phyloP scores from a whole-genome alignment of 2,797 vertebrate species.

The Pangasius larnaudii region DNA sequence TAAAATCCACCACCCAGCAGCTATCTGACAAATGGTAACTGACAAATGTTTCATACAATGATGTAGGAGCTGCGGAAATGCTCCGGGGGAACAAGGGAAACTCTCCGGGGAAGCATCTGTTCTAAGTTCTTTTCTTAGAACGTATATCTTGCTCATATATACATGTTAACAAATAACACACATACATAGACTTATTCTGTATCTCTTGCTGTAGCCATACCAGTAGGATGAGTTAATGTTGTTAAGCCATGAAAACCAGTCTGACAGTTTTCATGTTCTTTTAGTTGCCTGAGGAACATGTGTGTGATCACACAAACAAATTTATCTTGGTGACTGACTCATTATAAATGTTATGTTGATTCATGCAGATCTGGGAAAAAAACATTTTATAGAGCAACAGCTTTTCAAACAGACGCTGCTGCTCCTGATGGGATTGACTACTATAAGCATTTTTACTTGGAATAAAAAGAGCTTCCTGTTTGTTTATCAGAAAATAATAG shows the following conservation, averaged over 20 bases:
- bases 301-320: constrained; percentile 32
- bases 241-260: constrained; percentile 5
- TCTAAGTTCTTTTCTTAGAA: neutral
- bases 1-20: neutral
- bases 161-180: neutral
- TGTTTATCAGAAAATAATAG: constrained; percentile 66
- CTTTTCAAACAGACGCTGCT: constrained; percentile 67
- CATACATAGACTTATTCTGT: neutral
- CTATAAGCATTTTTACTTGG: constrained; percentile 62
- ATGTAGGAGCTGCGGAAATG: neutral
- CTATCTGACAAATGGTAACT: neutral
- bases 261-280: neutral
- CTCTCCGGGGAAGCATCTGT: neutral
- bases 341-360: constrained; percentile 49
- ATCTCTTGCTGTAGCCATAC: neutral
- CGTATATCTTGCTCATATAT: neutral
- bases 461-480: constrained; percentile 58
- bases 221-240: neutral
- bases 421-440: constrained; percentile 63
- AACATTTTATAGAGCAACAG: constrained; percentile 60
- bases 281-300: constrained; percentile 12
- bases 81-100: neutral
- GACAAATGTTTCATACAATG: constrained; percentile 6
- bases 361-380: constrained; percentile 44
- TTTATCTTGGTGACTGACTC: constrained; percentile 27